Evolutionary conservation across 2,113 vertebrate genomes (phyloP), one percentile per base, ranked within the genome.

Genomic region (Apteryx owenii): DNA sequence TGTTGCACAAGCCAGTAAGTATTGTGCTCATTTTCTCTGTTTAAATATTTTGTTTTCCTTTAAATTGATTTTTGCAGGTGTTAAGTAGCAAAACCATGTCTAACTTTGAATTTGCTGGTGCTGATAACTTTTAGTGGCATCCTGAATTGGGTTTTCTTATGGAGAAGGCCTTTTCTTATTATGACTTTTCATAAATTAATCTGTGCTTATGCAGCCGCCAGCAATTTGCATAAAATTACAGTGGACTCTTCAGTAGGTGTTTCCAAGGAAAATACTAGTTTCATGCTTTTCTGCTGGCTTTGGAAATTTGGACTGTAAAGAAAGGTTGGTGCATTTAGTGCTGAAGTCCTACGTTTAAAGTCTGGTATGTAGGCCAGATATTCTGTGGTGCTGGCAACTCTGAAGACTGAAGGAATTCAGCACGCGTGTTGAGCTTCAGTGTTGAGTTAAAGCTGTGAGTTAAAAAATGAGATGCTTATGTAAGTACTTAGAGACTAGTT

Each of bases 1-100:
- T 53, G 98, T 99, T 95, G 99, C 99, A 68, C 99, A 99, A 98
- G 99, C 99, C 71, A 99, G 99, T 99, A 98, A 99, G 99, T 98
- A 92, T 85, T 58, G 68, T 53, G 36, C 16, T 85, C 7, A 7
- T 78, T 85, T 90, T 88, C 29, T 83, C 85, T 88, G 16, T 36
- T 85, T 33, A 70, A 79, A 62, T 12, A 58, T 23, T 91, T 79
- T 9, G 2, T 38, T 20, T 84, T 42, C 17, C 31, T 79, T 95
- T 58, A 36, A 88, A 60, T 38, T 78, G 40, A 50, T 40, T 81
- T 38, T 81, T 73, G 44, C 75, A 66, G 15, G 12, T 72, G 31
- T 5, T 92, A 51, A 83, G 36, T 90, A 87, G 48, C n/a, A 90
- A 78, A 93, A 79, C 23, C 4, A 15, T 12, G 9, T 90, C 33